Conservation (phyloP, 2,113 vertebrate species). For the Gopherus evgoodei region DNA sequence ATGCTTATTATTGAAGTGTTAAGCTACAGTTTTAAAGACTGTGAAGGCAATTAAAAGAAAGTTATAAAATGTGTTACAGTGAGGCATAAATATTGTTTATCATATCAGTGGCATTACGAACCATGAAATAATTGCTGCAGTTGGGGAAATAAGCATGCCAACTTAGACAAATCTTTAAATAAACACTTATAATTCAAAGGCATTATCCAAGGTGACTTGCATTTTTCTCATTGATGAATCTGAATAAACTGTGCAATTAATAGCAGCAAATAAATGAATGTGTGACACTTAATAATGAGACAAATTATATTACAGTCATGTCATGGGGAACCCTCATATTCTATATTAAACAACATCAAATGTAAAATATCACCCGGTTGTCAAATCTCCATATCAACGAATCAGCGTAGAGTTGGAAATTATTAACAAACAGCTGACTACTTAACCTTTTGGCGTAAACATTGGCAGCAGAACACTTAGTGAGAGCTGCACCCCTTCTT, state of each 20-base stretch:
- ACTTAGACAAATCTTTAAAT: constrained; percentile 78
- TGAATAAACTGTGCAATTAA: constrained; percentile 48
- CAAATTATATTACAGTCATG: constrained; percentile 49
- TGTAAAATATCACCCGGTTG: background rate
- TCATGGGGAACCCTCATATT: background rate
- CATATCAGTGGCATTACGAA: constrained; percentile 83
- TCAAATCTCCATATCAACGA: rapidly evolving
- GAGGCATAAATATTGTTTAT: constrained; percentile 88
- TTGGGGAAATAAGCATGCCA: constrained; percentile 76
- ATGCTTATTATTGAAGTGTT: constrained; percentile 89
- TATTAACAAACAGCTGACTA: background rate
- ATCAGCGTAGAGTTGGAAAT: background rate
- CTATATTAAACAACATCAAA: background rate
- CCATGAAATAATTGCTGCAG: constrained; percentile 84
- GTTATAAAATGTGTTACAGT: constrained; percentile 85
- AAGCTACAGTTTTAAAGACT: constrained; percentile 90
- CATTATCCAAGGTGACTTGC: constrained; percentile 46
- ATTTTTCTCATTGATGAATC: constrained; percentile 60
- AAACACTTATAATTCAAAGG: constrained; percentile 74
- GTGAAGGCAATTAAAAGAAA: constrained; percentile 90
- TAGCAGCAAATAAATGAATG: constrained; percentile 63
- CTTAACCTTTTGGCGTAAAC: background rate
- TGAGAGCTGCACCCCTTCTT: background rate
- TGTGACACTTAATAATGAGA: constrained; percentile 45
- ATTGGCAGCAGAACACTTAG: background rate